Percentiles rank a stretch among this genome's conserved stretches.
These are phyloP conservation scores for Atlantisia rogersi DNA, from an alignment of 2,113 vertebrate genomes.

Conservation along the genomic window DNA sequence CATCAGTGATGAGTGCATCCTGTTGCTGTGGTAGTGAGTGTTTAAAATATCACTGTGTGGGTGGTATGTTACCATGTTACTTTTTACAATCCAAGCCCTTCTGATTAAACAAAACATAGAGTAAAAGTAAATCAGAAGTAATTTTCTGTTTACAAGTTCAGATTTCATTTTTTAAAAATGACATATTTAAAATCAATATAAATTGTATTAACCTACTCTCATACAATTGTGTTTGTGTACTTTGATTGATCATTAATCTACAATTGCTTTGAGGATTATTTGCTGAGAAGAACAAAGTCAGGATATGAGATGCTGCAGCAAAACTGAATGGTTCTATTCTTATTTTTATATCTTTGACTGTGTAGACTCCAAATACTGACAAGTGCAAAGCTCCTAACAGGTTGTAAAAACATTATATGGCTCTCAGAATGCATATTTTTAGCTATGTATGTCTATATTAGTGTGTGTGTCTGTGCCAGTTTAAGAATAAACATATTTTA, in stretches of 20 bases:
- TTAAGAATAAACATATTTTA: not conserved
- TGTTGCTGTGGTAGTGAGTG: not conserved
- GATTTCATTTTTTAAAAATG: not conserved
- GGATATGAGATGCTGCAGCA: not conserved
- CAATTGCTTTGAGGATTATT: not conserved
- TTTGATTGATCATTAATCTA: not conserved
- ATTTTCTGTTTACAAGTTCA: not conserved
- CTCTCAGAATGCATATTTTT: not conserved
- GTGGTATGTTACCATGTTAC: not conserved
- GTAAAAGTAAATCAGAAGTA: not conserved
- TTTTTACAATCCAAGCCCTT: not conserved
- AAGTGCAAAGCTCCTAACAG: not conserved
- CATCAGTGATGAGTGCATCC: not conserved
- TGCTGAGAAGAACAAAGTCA: not conserved
- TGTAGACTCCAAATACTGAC: not conserved
- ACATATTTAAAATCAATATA: not conserved
- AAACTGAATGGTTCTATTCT: not conserved
- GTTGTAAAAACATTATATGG: not conserved
- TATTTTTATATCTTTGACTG: not conserved
- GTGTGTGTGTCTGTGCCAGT: not conserved
- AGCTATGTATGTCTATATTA: not conserved
- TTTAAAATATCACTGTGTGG: slow-evolving; percentile 18
- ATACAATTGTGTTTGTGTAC: not conserved
- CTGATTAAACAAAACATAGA: not conserved
- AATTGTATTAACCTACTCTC: not conserved